phyloP scores from a whole-genome alignment of 2,797 vertebrate species.

The Perdix hodgsoniae region DNA sequence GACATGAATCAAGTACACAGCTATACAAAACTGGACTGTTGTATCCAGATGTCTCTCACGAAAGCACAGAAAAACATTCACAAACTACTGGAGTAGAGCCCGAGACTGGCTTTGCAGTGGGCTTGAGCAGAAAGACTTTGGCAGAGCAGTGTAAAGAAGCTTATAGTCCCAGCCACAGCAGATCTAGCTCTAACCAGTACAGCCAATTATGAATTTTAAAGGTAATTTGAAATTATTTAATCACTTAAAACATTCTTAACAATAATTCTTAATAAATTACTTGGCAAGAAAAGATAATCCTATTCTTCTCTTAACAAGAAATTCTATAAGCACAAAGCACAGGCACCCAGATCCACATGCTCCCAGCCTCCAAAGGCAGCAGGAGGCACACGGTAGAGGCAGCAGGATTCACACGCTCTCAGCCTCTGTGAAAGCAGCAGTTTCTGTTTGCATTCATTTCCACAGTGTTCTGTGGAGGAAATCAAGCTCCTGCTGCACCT shows the following conservation, averaged over 20 bases:
- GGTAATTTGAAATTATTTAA: neutral
- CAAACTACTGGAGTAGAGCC: neutral
- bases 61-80: conserved; percentile 27
- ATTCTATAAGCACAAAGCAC: conserved; percentile 60
- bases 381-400: conserved; percentile 52
- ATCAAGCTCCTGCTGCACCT: conserved; percentile 82
- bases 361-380: conserved; percentile 58
- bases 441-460: conserved; percentile 61
- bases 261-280: neutral
- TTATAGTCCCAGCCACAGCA: neutral
- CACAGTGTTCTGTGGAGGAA: conserved; percentile 64
- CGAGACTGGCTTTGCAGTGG: conserved; percentile 50
- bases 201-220: neutral
- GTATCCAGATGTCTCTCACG: neutral
- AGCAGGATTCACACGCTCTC: conserved; percentile 68
- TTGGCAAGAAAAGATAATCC: conserved; percentile 25
- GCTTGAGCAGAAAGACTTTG: conserved; percentile 26
- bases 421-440: conserved; percentile 63
- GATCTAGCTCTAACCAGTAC: neutral
- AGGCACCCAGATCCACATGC: conserved; percentile 52
- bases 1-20: conserved; percentile 30
- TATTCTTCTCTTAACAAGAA: conserved; percentile 3
- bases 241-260: neutral
- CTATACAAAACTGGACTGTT: conserved; percentile 25
- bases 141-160: neutral